Base-by-base conservation (phyloP, 2,888 invertebrate genomes). In the Hesperia comma region DNA sequence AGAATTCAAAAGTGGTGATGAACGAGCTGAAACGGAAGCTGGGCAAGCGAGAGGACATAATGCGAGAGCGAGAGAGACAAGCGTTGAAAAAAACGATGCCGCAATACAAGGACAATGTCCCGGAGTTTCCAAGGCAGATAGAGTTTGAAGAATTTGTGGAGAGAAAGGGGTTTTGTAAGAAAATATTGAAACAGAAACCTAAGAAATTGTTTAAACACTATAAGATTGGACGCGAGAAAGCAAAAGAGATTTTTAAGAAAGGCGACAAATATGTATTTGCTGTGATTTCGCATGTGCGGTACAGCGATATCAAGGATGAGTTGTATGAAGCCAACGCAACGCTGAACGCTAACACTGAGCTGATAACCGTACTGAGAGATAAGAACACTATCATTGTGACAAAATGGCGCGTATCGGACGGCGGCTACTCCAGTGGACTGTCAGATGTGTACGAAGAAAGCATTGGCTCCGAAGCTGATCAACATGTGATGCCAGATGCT, bases 31-130 rank as follows among this genome's bases (percentile, higher is more conserved):
- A 84, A 77, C 82, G 88, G 63, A 91, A 90, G 72, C 72, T 93
- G 71, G 89, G 91, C 46, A 90, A 88, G 72, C 76, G 93, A 71
- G 93, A 93, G 61, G 93, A 93, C 61, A 67, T 88, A 2, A 93
- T 93, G 93, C 78, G 92, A 1, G 92, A 91, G 69, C 81, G 93
- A 67, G 93, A 93, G 70, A 85, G 90, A 33, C 90, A 87, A 72
- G 93, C 93, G 12, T 72, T 93, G 14, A 84, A 78, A 1, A 92
- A 91, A 79, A 92, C 92, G 0, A 93, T 93, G 93, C 93, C 93
- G 0, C 84, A 88, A 12, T 66, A 88, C 1, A 86, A 86, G 72
- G 40, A 61, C 33, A 75, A 76, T 0, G 64, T 90, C 12, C 93
- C 93, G 0, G 92, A 93, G 56, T 93, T 93, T 53, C 92, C 92